phyloP scores from a whole-genome alignment of 2,113 vertebrate species.

The Albula glossodonta region DNA sequence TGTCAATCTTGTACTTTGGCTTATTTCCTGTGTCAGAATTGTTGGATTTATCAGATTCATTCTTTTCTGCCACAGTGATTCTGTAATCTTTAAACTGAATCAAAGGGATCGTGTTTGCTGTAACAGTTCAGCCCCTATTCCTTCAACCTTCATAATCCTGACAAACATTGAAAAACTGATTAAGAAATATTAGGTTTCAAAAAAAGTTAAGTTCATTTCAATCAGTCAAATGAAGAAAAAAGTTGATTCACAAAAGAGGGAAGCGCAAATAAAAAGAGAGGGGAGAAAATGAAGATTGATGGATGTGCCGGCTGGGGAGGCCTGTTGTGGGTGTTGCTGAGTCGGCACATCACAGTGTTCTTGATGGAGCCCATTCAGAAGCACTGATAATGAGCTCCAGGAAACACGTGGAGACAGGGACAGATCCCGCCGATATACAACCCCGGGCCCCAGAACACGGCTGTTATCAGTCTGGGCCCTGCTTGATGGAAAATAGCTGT shows the following conservation, averaged over 20 bases:
- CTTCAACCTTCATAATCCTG: neutral
- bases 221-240: constrained; percentile 12
- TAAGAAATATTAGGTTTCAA: constrained; percentile 6
- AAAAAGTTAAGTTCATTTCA: constrained; percentile 15
- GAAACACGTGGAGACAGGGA: constrained; percentile 14
- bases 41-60: neutral
- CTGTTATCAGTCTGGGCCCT: constrained; percentile 12
- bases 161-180: neutral
- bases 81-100: neutral
- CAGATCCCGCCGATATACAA: neutral
- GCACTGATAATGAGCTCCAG: constrained; percentile 24
- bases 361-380: constrained; percentile 22
- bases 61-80: neutral
- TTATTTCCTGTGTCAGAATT: neutral
- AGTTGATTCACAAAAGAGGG: neutral
- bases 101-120: neutral
- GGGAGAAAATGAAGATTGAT: constrained; percentile 17
- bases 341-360: constrained; percentile 15
- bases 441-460: neutral
- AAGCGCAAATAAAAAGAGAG: neutral
- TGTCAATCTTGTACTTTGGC: neutral
- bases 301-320: neutral
- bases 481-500: constrained; percentile 11
- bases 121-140: neutral
- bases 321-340: constrained; percentile 26